phyloP scores from a whole-genome alignment of 2,888 invertebrate species.

The Amitus sp. region DNA sequence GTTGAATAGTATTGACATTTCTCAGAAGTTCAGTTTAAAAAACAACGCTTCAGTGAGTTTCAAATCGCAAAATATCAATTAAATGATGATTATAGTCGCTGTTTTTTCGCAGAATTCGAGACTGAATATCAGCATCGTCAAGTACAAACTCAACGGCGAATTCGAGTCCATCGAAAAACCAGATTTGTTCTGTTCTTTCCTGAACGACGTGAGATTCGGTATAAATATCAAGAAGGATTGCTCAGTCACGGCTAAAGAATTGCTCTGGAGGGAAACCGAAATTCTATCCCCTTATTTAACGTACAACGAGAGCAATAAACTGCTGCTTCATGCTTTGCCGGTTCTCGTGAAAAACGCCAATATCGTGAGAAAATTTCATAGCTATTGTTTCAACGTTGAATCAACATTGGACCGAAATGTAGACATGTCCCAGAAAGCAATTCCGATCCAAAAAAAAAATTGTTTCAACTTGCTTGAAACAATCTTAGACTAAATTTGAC shows the following conservation, averaged over 20 bases:
- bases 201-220: conserved; percentile 63
- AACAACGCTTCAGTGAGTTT: conserved; percentile 60
- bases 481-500: too few species aligned
- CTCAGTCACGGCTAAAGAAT: conserved; percentile 57
- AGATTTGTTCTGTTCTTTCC: conserved; percentile 53
- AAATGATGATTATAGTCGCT: not conserved
- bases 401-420: too few species aligned
- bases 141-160: conserved; percentile 63
- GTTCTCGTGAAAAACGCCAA: conserved; percentile 68
- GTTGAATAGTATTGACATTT: conserved; percentile 64
- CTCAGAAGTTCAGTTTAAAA: conserved; percentile 64
- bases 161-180: conserved; percentile 60
- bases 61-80: not conserved
- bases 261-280: conserved; percentile 60
- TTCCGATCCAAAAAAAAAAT: too few species aligned
- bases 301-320: conserved; percentile 63
- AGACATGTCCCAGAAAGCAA: too few species aligned
- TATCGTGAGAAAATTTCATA: too few species aligned
- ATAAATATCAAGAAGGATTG: conserved; percentile 60
- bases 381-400: too few species aligned
- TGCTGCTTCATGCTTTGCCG: conserved; percentile 69
- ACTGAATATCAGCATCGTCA: conserved; percentile 65
- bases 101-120: conserved; percentile 54
- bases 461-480: too few species aligned
- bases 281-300: conserved; percentile 70